phyloP scores from a whole-genome alignment of 2,888 invertebrate genomes.

The Cordilura impudica region DNA sequence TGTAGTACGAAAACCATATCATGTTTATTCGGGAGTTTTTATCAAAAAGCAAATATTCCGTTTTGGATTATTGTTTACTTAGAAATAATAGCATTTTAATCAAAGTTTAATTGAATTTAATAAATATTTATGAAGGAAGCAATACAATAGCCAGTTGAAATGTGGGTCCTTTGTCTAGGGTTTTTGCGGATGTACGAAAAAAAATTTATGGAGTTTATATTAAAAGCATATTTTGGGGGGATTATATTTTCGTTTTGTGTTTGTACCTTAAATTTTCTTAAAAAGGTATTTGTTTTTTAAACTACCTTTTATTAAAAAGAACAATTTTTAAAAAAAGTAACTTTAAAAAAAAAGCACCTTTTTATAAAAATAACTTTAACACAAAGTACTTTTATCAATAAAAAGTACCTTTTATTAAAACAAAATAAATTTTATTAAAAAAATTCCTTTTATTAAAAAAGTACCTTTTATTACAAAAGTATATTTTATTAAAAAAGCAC shows the following conservation, averaged over 20 bases:
- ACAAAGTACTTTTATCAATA: no score
- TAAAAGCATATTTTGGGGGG: background rate
- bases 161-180: background rate
- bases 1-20: background rate
- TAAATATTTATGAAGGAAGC: constrained; percentile 41
- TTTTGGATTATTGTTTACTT: constrained; percentile 52
- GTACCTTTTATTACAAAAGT: no score
- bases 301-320: no score
- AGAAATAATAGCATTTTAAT: constrained; percentile 52
- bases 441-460: no score
- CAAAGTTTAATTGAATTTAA: constrained; percentile 51
- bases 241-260: background rate
- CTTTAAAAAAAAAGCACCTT: no score
- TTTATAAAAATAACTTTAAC: no score
- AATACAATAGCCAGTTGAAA: constrained; percentile 4
- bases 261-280: no score
- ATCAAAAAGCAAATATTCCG: background rate
- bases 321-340: no score
- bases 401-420: no score
- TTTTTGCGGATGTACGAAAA: background rate
- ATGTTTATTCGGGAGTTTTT: background rate
- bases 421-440: no score
- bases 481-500: no score
- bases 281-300: no score
- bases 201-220: background rate